These are phyloP conservation scores for Argentina silus DNA, from an alignment of 2,797 vertebrate genomes.

Conservation along the genomic window DNA sequence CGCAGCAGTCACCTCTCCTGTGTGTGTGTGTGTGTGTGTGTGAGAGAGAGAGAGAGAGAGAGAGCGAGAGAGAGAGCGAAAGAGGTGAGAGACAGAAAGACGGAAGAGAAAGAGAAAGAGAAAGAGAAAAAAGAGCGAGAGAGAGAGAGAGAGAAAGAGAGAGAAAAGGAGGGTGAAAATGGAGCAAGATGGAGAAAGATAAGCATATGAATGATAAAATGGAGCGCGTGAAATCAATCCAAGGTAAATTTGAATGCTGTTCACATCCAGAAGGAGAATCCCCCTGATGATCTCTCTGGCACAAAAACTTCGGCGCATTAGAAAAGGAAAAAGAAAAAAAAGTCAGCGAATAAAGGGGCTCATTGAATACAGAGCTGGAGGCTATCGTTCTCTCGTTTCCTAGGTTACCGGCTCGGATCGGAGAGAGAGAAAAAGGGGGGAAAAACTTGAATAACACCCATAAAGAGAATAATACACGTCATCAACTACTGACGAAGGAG, in stretches of 20 bases:
- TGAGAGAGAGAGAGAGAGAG: not conserved
- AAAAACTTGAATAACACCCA: constrained; percentile 20
- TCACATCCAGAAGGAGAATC: constrained; percentile 34
- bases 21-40: not conserved
- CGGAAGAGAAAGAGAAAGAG: constrained; percentile 4
- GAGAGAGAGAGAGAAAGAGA: constrained; percentile 1
- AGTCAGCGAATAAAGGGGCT: constrained; percentile 51
- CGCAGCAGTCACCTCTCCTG: not conserved
- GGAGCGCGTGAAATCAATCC: constrained; percentile 42
- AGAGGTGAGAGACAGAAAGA: not conserved
- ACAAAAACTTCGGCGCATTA: constrained; percentile 14
- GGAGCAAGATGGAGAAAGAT: constrained; percentile 7
- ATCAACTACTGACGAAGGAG: constrained; percentile 9
- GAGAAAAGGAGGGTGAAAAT: constrained; percentile 3
- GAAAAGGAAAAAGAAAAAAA: constrained; percentile 30
- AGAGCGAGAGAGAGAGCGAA: not conserved
- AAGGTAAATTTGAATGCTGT: constrained; percentile 42
- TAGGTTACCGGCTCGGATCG: constrained; percentile 61
- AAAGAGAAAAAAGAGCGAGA: not conserved
- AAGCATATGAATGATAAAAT: constrained; percentile 23
- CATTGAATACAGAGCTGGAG: constrained; percentile 44
- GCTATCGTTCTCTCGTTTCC: constrained; percentile 59
- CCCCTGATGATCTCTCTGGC: constrained; percentile 24
- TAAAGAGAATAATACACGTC: constrained; percentile 2
- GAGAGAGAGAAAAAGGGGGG: constrained; percentile 1